Conservation (phyloP, 2,888 invertebrate species). For the Cyclophora punctaria region DNA sequence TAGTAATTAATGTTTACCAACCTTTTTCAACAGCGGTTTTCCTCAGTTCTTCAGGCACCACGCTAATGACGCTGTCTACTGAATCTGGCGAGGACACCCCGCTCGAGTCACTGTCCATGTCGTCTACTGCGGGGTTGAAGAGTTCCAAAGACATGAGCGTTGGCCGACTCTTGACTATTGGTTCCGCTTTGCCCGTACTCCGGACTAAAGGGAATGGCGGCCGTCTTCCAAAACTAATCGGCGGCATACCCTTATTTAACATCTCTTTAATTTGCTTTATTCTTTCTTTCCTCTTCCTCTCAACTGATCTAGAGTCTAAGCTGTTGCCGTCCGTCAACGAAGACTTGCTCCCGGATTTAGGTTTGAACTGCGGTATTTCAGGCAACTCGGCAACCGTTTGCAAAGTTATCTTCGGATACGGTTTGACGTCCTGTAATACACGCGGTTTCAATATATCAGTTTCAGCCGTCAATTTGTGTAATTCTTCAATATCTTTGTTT, state of each 20-base stretch:
- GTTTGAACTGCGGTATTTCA: conserved; percentile 75
- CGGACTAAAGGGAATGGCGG: conserved; percentile 82
- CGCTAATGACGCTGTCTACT: conserved; percentile 89
- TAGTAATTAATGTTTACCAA: conserved; percentile 20
- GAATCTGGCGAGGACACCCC: conserved; percentile 92
- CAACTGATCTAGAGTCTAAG: conserved; percentile 61
- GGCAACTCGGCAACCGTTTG: conserved; percentile 78
- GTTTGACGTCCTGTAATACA: conserved; percentile 66
- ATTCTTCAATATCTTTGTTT: conserved; percentile 68
- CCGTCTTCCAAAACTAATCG: conserved; percentile 65
- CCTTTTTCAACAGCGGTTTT: conserved; percentile 65
- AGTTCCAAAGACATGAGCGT: conserved; percentile 86
- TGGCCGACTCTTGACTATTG: conserved; percentile 80
- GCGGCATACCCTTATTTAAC: conserved; percentile 80
- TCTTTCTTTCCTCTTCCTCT: conserved; percentile 76
- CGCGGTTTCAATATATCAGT: conserved; percentile 40
- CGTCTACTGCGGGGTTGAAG: conserved; percentile 93
- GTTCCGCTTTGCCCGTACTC: conserved; percentile 75
- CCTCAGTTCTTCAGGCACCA: conserved; percentile 77
- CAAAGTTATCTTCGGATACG: conserved; percentile 74
- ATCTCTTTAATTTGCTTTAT: conserved; percentile 82
- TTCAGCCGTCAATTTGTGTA: conserved; percentile 67
- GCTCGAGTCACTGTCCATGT: conserved; percentile 92
- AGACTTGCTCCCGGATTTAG: conserved; percentile 47
- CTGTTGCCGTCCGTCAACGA: conserved; percentile 48